These are phyloP conservation scores for Poicephalus gulielmi DNA, from an alignment of 2,113 vertebrate species.

Conservation along the genomic window DNA sequence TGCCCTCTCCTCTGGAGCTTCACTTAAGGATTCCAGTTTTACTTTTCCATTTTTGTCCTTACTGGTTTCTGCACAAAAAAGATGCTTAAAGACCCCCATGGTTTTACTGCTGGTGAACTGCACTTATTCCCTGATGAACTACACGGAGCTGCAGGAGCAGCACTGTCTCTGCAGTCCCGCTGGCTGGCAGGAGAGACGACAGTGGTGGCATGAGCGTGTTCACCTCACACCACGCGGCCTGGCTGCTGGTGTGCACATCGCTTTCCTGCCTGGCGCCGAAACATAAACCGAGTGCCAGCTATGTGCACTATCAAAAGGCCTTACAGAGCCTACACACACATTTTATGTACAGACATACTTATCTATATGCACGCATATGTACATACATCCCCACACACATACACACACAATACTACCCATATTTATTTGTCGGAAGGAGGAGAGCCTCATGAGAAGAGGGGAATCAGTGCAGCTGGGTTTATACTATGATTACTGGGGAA, in stretches of 20 bases:
- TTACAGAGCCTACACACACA: background rate
- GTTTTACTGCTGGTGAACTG: background rate
- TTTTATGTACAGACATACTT: background rate
- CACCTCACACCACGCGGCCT: background rate
- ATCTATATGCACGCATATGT: background rate
- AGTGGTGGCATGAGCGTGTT: background rate
- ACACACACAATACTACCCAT: rapidly evolving
- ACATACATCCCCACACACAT: too few species aligned
- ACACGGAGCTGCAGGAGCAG: background rate
- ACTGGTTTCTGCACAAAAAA: background rate
- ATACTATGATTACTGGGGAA: rapidly evolving
- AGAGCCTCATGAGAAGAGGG: background rate
- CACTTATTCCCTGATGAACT: background rate
- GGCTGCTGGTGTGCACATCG: rapidly evolving
- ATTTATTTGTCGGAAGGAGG: background rate
- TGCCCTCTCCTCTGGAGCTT: background rate
- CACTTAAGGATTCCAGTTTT: background rate
- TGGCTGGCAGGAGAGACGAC: background rate
- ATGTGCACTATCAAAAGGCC: background rate
- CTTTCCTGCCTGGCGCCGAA: background rate
- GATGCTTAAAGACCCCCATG: too few species aligned
- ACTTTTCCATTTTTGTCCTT: background rate
- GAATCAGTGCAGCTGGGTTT: background rate
- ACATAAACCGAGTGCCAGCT: background rate
- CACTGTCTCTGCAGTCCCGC: background rate